These are phyloP conservation scores for Trididemnum clinides DNA, from an alignment of 23 tunicate genomes.

Conservation along the genomic window DNA sequence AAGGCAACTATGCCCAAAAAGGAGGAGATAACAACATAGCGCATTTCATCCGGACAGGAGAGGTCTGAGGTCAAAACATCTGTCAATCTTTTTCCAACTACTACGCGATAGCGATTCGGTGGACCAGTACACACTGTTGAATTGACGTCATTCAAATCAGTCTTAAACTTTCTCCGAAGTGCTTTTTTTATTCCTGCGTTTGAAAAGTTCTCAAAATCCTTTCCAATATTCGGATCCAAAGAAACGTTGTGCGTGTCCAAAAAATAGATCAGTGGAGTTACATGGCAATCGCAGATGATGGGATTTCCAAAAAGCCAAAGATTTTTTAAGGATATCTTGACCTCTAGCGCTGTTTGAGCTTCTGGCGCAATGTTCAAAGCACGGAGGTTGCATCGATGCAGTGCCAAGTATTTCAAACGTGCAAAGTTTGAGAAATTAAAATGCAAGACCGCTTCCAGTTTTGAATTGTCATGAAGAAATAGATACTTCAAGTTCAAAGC, in stretches of 20 bases:
- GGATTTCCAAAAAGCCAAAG: conserved; percentile 71
- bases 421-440: neutral
- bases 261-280: conserved; percentile 39
- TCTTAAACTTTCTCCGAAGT: neutral
- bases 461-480: conserved; percentile 48
- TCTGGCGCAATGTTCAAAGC: neutral
- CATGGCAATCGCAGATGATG: conserved; percentile 49
- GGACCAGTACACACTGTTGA: conserved; percentile 40
- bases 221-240: conserved; percentile 16
- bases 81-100: conserved; percentile 28
- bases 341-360: neutral
- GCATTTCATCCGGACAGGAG: conserved; percentile 48
- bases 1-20: conserved; percentile 54
- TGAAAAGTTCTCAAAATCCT: neutral
- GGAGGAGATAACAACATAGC: conserved; percentile 28
- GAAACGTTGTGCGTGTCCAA: neutral
- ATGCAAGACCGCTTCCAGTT: neutral
- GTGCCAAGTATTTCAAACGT: conserved; percentile 33
- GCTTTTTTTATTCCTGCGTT: neutral
- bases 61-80: conserved; percentile 33
- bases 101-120: conserved; percentile 30
- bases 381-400: conserved; percentile 37
- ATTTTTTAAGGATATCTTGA: conserved; percentile 13
- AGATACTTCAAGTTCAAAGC: conserved; percentile 27
- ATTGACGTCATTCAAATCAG: neutral